Base-by-base conservation (phyloP, 2,888 invertebrate species). In the Idaea aversata region DNA sequence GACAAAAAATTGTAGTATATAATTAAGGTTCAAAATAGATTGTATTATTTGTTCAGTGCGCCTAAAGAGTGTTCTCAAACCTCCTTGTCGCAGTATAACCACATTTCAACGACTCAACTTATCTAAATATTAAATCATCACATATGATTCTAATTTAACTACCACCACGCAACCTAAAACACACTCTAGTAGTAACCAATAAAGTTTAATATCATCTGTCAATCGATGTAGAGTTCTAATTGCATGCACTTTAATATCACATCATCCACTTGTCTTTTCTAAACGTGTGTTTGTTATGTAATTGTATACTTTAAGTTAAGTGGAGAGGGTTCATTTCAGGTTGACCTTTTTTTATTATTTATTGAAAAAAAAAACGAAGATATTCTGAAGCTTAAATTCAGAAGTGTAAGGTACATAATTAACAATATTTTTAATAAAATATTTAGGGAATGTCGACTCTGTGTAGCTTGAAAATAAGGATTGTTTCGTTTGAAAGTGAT, bases 241-340 rank as follows among this genome's bases (percentile, higher is more conserved):
- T 79, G 77, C 75, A 71, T 78, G 76, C 80, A 77, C 79, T 81
- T 79, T 73, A 71, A 75, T 77, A 76, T 75, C 71, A 25, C 25
- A 75, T 68, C 74, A 74, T 77, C 76, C 79, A 82, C 82, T 82
- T 82, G 79, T 80, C 76, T 77, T 73, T 71, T 69, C 64, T 62
- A 64, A 62, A 47, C 74, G 72, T 74, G 47, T 34, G 38, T 35
- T 16, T 36, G 25, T 10, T 38, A 6, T 16, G 25, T n/a, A 15
- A 13, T 16, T 5, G 7, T 47, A 47, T 47, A 47, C 47, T 47
- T 47, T 47, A 47, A 47, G 47, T 47, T 13, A 47, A 47, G 47
- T 47, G 47, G 47, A 10, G 47, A 47, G 47, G 47, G 47, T 47
- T 47, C 10, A 47, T 36, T 36, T 5, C 0, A 7, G 13, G 10